Conservation (phyloP, 2,113 vertebrate genomes). For the Cheirogaleus medius region DNA sequence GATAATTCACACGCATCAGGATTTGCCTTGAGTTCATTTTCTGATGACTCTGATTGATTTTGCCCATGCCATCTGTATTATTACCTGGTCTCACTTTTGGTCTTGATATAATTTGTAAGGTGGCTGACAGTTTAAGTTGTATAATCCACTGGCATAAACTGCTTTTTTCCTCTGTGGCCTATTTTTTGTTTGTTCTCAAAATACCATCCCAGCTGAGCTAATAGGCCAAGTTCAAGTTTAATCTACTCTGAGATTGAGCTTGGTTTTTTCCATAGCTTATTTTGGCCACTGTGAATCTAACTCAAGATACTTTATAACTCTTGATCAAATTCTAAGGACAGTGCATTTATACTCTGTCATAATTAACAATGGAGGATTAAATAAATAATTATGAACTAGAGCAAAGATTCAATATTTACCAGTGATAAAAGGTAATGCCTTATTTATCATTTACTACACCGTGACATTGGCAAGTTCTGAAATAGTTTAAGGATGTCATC, state of each 20-base stretch:
- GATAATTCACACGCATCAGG: not conserved
- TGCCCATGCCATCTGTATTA: not conserved
- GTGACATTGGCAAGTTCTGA: slow-evolving; percentile 39
- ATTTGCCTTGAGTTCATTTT: slow-evolving; percentile 10
- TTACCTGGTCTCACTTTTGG: not conserved
- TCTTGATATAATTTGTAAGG: not conserved
- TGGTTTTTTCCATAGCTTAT: not conserved
- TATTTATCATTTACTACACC: slow-evolving; percentile 26
- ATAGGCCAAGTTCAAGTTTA: not conserved
- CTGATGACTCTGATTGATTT: not conserved
- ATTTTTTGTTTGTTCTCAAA: not conserved
- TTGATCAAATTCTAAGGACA: not conserved
- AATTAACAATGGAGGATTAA: slow-evolving; percentile 37
- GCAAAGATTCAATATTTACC: not conserved
- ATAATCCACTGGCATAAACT: not conserved
- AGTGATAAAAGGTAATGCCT: slow-evolving; percentile 19
- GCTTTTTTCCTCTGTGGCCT: not conserved
- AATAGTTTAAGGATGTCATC: slow-evolving; percentile 45
- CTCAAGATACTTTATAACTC: not conserved
- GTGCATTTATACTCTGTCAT: slow-evolving; percentile 30
- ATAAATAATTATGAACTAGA: slow-evolving; percentile 38
- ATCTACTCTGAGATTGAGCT: not conserved
- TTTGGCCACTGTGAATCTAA: not conserved
- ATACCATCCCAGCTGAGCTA: not conserved
- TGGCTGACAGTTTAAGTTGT: not conserved